Conservation (phyloP, 2,888 invertebrate species). For the Rotaria sp. region DNA sequence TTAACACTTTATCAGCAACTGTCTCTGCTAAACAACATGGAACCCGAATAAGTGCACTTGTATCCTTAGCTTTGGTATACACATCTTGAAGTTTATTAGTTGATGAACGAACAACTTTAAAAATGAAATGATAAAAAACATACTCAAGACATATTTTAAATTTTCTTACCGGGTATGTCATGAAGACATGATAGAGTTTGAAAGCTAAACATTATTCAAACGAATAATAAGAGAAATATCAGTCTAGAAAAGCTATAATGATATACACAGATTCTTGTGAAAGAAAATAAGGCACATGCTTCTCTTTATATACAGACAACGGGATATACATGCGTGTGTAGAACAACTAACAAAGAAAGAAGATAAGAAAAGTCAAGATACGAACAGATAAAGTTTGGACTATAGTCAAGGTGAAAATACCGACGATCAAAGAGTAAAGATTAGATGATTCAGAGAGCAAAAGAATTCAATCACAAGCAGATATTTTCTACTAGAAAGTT, state of each 20-base stretch:
- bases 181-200: slow-evolving; percentile 3
- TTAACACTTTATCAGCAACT: slow-evolving; percentile 16
- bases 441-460: not conserved
- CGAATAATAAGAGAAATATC: not conserved
- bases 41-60: not conserved
- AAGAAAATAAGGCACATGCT: not conserved
- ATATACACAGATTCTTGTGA: not conserved
- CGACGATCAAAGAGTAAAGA: not conserved
- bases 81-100: not conserved
- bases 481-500: not conserved
- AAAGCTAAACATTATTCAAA: not conserved
- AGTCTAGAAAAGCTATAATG: not conserved
- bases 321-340: not conserved
- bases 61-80: not conserved
- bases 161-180: slow-evolving; percentile 6
- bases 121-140: not conserved
- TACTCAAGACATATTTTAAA: not conserved
- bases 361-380: not conserved
- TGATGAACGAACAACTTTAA: not conserved
- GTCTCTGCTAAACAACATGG: not conserved
- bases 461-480: not conserved
- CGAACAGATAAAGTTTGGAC: not conserved
- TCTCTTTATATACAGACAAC: not conserved
- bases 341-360: not conserved
- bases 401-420: not conserved